Evolutionary conservation across 2,888 invertebrate genomes (phyloP), one percentile per base, ranked within the genome.

Genomic region (Rhagonycha lutea): DNA sequence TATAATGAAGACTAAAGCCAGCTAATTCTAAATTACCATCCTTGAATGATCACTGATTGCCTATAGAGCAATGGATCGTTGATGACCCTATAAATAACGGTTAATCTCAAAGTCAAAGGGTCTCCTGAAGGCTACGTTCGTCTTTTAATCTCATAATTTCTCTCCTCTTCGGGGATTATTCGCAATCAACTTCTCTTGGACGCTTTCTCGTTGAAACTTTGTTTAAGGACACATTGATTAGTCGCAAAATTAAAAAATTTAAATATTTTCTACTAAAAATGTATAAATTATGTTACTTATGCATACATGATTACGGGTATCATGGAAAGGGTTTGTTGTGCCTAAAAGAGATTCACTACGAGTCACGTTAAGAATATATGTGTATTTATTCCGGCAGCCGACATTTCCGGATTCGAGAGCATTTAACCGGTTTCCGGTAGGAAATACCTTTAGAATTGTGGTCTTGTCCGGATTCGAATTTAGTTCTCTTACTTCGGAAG

Each of bases 31-130:
- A 86, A 86, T 86, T 86, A 84, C 85, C 83, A 84, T 86, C 85
- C 84, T 85, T 84, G 83, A 84, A 83, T 85, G 85, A 86, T 86
- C 84, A 80, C 85, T 86, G 86, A 86, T 86, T 86, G 86, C 85
- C 85, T 86, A 86, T 86, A 85, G 84, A 83, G 82, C 83, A 79
- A 82, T 83, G 82, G 81, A 84, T 84, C 83, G 84, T 83, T 83
- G 84, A 84, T 86, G 85, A 85, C 85, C 85, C 85, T 83, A 85
- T 86, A 85, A 86, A 86, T 86, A 85, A 85, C 84, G 83, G 83
- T 82, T 85, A 84, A 86, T 85, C 85, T 84, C 81, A 77, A 80
- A 85, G 83, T 85, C 85, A 85, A 85, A 85, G 85, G 85, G 84
- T 81, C 82, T 78, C 76, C 79, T 77, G 79, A 79, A 79, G 83